Evolutionary conservation across 2,888 invertebrate genomes (phyloP).

Genomic region (Gastracanthus pulcherrimus): DNA sequence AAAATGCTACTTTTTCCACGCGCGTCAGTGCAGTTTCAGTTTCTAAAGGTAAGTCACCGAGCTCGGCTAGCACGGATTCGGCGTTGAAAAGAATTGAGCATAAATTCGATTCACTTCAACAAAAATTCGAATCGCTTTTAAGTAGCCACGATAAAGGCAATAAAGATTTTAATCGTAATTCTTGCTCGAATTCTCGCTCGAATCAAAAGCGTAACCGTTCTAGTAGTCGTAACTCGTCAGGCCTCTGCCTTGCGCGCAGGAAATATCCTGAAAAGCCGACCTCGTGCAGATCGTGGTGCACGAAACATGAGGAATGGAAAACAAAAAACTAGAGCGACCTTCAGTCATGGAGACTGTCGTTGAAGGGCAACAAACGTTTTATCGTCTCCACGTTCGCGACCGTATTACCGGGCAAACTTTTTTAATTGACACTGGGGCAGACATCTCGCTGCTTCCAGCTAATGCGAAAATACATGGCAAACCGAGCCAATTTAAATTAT

Average conservation of each 20-base stretch:
- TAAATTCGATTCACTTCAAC: too few relatives aligned
- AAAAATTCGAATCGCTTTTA: too few relatives aligned
- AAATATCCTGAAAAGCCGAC: not conserved
- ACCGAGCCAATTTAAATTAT: not conserved
- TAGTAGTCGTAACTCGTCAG: not conserved
- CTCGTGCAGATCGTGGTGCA: slow-evolving; percentile 5
- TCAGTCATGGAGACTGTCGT: not conserved
- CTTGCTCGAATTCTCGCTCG: too few relatives aligned
- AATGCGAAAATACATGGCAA: not conserved
- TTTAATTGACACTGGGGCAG: slow-evolving; percentile 50
- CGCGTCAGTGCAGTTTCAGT: too few relatives aligned
- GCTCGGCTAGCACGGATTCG: not conserved
- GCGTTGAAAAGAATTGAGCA: not conserved
- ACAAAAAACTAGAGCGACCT: not conserved
- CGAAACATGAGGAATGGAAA: not conserved
- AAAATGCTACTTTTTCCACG: not conserved
- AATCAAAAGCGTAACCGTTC: not conserved
- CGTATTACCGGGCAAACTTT: slow-evolving; percentile 16
- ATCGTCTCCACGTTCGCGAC: slow-evolving; percentile 48
- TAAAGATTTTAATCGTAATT: too few relatives aligned
- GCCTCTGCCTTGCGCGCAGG: not conserved
- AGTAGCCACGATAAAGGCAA: not conserved
- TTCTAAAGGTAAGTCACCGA: not conserved
- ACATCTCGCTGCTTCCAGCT: slow-evolving; percentile 41
- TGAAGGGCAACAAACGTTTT: not conserved